phyloP scores from a whole-genome alignment of 2,888 invertebrate species.

The Archaeoteleia sp. region DNA sequence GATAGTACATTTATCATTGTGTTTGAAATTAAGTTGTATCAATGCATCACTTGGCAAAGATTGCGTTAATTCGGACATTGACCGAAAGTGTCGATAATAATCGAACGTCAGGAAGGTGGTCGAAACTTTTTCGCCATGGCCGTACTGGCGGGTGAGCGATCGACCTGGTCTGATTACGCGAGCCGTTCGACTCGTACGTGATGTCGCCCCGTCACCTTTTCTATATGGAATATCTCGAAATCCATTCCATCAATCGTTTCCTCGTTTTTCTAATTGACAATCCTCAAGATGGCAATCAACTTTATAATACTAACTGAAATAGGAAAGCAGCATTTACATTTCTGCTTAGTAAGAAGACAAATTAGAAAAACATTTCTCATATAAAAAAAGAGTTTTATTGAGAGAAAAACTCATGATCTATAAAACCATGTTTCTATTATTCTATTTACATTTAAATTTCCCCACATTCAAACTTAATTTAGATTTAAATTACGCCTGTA shows the following conservation, averaged over 20 bases:
- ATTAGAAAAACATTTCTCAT: too few species aligned
- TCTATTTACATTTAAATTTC: too few species aligned
- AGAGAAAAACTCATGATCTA: too few species aligned
- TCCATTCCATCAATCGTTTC: neutral
- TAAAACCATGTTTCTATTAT: too few species aligned
- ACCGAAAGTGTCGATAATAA: constrained; percentile 8
- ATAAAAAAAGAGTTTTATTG: too few species aligned
- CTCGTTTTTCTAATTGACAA: neutral
- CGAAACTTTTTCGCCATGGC: constrained; percentile 4
- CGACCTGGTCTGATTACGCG: constrained; percentile 59
- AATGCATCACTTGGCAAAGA: neutral
- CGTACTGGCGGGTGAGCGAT: constrained; percentile 55
- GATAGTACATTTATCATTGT: neutral
- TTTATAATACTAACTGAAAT: too few species aligned
- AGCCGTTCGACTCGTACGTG: constrained; percentile 60
- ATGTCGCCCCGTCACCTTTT: constrained; percentile 35
- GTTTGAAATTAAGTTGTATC: neutral
- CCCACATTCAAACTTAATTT: too few species aligned
- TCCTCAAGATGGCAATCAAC: neutral
- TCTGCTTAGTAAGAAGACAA: too few species aligned
- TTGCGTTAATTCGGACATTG: constrained; percentile 7
- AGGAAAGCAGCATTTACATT: too few species aligned
- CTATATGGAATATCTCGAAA: constrained; percentile 2
- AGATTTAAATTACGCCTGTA: too few species aligned
- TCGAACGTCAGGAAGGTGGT: neutral